Evolutionary conservation across 2,888 invertebrate species (phyloP), one percentile per base, ranked within the genome.

Genomic region (Heliconius hortense): DNA sequence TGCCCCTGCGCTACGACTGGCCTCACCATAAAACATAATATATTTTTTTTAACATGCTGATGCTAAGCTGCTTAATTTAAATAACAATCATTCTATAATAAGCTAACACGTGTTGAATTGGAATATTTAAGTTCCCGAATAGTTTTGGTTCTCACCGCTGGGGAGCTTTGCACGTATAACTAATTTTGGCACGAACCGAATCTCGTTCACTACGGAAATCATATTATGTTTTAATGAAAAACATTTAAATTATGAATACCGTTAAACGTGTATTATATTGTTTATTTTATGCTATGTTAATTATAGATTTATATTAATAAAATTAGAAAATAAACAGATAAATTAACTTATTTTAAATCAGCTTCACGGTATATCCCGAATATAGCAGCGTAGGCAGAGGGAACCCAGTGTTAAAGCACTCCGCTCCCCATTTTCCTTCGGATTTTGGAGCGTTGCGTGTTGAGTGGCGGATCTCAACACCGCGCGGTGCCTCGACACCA

Each of bases 151-250:
- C 71, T 73, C 76, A 66, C 76, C 76, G 60, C 68, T 59, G 48
- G 75, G 79, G 76, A 79, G 68, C 53, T 69, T 31, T 53, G 31
- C n/a, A 69, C 68, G 73, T 78, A 71, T 74, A 74, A 72, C 77
- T 81, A 81, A 80, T 79, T 78, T 80, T 77, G 70, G 62, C 73
- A 73, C 71, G 73, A 75, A 73, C 79, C 77, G 79, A 80, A 82
- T 81, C 79, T 81, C 81, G 82, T 81, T 82, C 82, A 78, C 80
- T 82, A 78, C 78, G 78, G 79, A 78, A 80, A 82, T 80, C 85
- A 85, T 86, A 86, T 87, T 85, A 85, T 79, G 81, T 81, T 81
- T 82, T 85, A 85, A 83, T 85, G 84, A 84, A 84, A 85, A 87
- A 85, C 87, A 86, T 87, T 87, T 83, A 86, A 87, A 86, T 87